Evolutionary conservation across 2,113 vertebrate genomes (phyloP).

Genomic region (Podiceps cristatus): DNA sequence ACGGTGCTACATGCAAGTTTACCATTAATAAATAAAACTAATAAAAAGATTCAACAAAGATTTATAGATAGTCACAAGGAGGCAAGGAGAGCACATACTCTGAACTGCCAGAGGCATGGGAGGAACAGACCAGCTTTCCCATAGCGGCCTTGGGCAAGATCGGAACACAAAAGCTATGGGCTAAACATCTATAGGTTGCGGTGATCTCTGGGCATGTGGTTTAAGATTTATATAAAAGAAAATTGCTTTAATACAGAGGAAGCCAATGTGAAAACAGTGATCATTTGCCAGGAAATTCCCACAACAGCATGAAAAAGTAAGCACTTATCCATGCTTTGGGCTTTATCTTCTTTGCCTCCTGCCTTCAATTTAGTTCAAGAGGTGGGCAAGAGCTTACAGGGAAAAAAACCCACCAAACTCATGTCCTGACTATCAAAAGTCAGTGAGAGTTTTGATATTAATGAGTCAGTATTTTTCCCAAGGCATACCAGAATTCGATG

Average conservation of each 20-base stretch:
- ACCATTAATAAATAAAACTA: not conserved
- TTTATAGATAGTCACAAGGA: not conserved
- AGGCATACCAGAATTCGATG: not conserved
- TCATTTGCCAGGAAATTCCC: not conserved
- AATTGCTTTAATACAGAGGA: not conserved
- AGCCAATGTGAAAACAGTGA: not conserved
- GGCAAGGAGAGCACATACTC: not conserved
- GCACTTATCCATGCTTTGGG: not conserved
- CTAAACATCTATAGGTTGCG: not conserved
- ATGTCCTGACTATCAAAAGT: not conserved
- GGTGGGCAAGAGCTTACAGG: not conserved
- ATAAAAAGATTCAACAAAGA: not conserved
- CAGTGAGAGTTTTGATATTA: not conserved
- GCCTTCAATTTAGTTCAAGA: not conserved
- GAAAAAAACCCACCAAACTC: not conserved
- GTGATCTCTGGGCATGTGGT: not conserved
- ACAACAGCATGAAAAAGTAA: not conserved
- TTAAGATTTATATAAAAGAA: not conserved
- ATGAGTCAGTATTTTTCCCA: not conserved
- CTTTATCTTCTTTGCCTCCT: not conserved
- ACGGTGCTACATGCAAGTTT: not conserved
- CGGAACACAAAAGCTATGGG: accelerated
- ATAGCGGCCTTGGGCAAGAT: not conserved
- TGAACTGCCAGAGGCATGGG: not conserved
- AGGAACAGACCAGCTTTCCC: not conserved